Evolutionary conservation across 2,888 invertebrate species (phyloP).

Genomic region (Epistrophe grossulariae): DNA sequence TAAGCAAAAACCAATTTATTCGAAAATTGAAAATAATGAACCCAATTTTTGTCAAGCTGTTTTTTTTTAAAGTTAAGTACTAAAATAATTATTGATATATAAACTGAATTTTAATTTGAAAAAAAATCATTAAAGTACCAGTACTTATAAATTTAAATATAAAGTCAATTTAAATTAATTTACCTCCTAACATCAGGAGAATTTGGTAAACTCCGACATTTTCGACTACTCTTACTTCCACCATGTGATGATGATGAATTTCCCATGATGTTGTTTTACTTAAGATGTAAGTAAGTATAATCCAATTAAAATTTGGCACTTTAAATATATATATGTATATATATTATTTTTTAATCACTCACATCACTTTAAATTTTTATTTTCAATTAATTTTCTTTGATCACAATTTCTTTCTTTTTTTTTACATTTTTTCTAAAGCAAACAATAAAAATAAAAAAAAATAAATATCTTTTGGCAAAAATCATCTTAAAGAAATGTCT

Average conservation of each 20-base stretch:
- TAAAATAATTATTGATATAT: too few relatives aligned
- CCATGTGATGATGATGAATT: slow-evolving; percentile 82
- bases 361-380: slow-evolving; percentile 33
- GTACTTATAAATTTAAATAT: neutral
- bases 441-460: slow-evolving; percentile 9
- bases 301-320: slow-evolving; percentile 22
- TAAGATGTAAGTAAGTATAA: neutral
- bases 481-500: slow-evolving; percentile 39
- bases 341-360: slow-evolving; percentile 23
- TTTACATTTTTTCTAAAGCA: slow-evolving; percentile 19
- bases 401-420: neutral
- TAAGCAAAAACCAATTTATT: too few relatives aligned
- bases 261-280: slow-evolving; percentile 79
- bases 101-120: too few relatives aligned
- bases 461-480: neutral
- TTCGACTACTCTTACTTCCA: slow-evolving; percentile 81
- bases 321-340: neutral
- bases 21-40: too few relatives aligned
- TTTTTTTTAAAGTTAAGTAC: too few relatives aligned
- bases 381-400: neutral
- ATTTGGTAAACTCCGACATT: slow-evolving; percentile 89
- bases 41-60: too few relatives aligned
- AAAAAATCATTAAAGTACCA: too few relatives aligned
- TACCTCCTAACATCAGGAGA: slow-evolving; percentile 91
- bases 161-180: slow-evolving; percentile 25